phyloP scores from a whole-genome alignment of 2,797 vertebrate species.

The Schizothorax lantsangensis region DNA sequence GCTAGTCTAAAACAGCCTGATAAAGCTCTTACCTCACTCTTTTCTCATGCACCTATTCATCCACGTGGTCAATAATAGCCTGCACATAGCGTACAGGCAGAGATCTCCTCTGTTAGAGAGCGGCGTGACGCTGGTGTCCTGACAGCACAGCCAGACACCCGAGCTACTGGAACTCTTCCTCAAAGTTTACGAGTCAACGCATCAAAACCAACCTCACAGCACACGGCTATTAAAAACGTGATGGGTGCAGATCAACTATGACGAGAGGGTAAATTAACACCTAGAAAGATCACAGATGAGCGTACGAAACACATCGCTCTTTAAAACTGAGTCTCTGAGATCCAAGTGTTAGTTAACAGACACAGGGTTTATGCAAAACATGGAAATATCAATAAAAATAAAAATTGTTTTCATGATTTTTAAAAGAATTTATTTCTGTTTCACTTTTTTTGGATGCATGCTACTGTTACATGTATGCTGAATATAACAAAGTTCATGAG shows the following conservation, averaged over 20 bases:
- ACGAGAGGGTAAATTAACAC: slow-evolving; percentile 32
- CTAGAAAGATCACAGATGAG: slow-evolving; percentile 1
- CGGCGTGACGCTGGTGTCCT: background rate
- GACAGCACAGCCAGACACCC: slow-evolving; percentile 45
- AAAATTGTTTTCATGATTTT: too few relatives aligned
- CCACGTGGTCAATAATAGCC: slow-evolving; percentile 75
- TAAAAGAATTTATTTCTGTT: too few relatives aligned
- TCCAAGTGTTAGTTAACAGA: background rate
- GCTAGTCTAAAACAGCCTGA: slow-evolving; percentile 43
- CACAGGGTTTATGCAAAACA: background rate
- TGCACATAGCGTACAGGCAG: slow-evolving; percentile 56
- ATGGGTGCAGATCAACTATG: background rate
- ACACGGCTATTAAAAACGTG: slow-evolving; percentile 43
- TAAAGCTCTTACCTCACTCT: slow-evolving; percentile 77
- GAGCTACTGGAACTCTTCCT: slow-evolving; percentile 39
- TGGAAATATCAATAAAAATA: background rate
- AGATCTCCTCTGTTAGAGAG: background rate
- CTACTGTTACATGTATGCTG: background rate
- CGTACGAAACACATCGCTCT: slow-evolving; percentile 11
- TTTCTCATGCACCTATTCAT: slow-evolving; percentile 58
- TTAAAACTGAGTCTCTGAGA: background rate
- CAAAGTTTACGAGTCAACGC: slow-evolving; percentile 2
- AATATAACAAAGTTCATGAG: background rate
- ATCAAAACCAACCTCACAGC: slow-evolving; percentile 3
- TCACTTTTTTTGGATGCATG: background rate